Percentiles rank a stretch among this genome's conserved stretches.
Conservation (phyloP, 2,797 vertebrate genomes). For the Tenualosa ilisha region DNA sequence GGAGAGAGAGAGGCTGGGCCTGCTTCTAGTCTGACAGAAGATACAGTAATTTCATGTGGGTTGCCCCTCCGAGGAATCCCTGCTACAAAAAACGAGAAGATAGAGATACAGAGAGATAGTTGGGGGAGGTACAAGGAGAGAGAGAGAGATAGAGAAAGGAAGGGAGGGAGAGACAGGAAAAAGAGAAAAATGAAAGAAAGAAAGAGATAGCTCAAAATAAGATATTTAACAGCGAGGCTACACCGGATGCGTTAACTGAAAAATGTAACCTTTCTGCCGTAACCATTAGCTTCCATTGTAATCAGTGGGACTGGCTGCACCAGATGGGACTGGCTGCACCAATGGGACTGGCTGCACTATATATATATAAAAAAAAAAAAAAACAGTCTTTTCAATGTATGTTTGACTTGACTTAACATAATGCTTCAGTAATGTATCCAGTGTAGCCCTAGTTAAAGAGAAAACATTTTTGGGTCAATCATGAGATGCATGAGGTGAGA, state of each 20-base stretch:
- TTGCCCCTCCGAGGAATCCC: slow-evolving; percentile 47
- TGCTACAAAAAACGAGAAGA: slow-evolving; percentile 42
- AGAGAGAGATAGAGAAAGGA: background rate
- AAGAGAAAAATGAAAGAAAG: background rate
- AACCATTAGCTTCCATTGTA: too few relatives aligned
- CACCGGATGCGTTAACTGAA: too few relatives aligned
- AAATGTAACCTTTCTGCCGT: too few relatives aligned
- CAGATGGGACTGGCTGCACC: too few relatives aligned
- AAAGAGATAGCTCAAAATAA: background rate
- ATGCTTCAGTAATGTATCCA: too few relatives aligned
- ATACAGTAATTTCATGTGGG: slow-evolving; percentile 53
- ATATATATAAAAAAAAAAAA: too few relatives aligned
- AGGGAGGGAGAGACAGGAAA: background rate
- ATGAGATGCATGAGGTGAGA: background rate
- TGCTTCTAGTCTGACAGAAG: slow-evolving; percentile 36
- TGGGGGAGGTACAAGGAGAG: background rate
- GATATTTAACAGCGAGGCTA: background rate
- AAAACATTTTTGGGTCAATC: background rate
- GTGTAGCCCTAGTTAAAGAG: background rate
- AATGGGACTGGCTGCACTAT: too few relatives aligned
- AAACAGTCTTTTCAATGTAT: too few relatives aligned
- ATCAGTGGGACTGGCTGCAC: too few relatives aligned
- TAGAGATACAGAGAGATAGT: slow-evolving; percentile 33
- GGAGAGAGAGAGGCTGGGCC: slow-evolving; percentile 25
- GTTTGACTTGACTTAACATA: too few relatives aligned